These are phyloP conservation scores for Clamator glandarius DNA, from an alignment of 2,797 vertebrate species.

Conservation along the genomic window DNA sequence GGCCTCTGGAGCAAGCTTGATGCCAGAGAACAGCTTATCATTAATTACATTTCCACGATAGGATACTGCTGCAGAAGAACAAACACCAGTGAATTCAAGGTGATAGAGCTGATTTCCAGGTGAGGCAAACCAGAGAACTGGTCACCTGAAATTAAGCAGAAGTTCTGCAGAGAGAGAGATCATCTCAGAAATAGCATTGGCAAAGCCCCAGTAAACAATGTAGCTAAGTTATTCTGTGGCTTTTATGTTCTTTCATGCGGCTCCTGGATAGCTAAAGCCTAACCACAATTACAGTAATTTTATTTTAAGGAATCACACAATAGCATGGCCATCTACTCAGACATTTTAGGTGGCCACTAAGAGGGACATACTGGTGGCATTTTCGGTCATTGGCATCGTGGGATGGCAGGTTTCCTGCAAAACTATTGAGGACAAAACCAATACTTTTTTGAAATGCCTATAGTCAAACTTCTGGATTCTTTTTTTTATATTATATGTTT, in stretches of 20 bases:
- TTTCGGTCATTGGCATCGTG: constrained; percentile 32
- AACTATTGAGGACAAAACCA: neutral
- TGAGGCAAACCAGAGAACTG: neutral
- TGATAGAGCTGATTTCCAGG: constrained; percentile 22
- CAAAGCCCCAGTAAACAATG: constrained; percentile 50
- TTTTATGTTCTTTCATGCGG: constrained; percentile 69
- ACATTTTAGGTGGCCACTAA: constrained; percentile 74
- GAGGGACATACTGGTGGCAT: constrained; percentile 46
- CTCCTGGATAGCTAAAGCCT: constrained; percentile 52
- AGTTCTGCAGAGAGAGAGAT: constrained; percentile 50
- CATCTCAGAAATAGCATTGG: constrained; percentile 61
- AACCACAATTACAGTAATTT: constrained; percentile 67
- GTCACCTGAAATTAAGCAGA: neutral
- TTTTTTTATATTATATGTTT: neutral
- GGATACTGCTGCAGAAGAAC: neutral
- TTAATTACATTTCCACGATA: constrained; percentile 11
- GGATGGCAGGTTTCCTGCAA: constrained; percentile 43
- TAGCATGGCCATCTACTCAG: constrained; percentile 32
- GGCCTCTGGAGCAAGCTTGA: neutral
- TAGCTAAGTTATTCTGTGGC: constrained; percentile 69
- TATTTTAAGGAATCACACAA: constrained; percentile 70
- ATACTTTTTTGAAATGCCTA: neutral
- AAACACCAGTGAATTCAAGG: constrained; percentile 36
- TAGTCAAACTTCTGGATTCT: neutral
- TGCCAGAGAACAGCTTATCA: constrained; percentile 50